phyloP scores from a whole-genome alignment of 2,113 vertebrate genomes.

The Tamias sibiricus region DNA sequence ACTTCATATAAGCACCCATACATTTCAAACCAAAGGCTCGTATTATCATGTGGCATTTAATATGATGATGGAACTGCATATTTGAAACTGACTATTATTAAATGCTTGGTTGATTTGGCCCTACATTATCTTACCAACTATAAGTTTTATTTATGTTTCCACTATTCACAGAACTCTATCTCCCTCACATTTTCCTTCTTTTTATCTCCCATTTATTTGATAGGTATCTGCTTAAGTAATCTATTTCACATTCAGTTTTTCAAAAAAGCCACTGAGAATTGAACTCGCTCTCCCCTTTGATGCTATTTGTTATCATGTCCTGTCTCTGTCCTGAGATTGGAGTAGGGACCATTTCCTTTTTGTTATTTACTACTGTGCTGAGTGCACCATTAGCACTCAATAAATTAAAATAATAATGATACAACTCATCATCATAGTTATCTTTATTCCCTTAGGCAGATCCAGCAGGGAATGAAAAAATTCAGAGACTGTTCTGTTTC shows the following conservation, averaged over 20 bases:
- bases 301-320: background rate
- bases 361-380: conserved; percentile 61
- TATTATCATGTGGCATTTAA: background rate
- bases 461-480: conserved; percentile 56
- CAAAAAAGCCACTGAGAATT: background rate
- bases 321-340: background rate
- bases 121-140: background rate
- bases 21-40: background rate
- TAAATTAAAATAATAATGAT: conserved; percentile 75
- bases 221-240: background rate
- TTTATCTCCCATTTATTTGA: background rate
- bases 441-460: conserved; percentile 71
- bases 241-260: background rate
- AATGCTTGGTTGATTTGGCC: background rate
- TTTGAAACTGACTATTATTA: background rate
- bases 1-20: background rate
- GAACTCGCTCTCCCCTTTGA: background rate
- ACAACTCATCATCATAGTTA: conserved; percentile 62
- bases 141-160: background rate
- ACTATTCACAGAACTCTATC: background rate
- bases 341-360: background rate
- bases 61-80: background rate
- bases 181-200: background rate
- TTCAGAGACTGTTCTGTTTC: conserved; percentile 25
- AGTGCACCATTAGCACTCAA: conserved; percentile 60